Conservation (phyloP, 2,888 invertebrate species). For the Steinernema scapterisci region DNA sequence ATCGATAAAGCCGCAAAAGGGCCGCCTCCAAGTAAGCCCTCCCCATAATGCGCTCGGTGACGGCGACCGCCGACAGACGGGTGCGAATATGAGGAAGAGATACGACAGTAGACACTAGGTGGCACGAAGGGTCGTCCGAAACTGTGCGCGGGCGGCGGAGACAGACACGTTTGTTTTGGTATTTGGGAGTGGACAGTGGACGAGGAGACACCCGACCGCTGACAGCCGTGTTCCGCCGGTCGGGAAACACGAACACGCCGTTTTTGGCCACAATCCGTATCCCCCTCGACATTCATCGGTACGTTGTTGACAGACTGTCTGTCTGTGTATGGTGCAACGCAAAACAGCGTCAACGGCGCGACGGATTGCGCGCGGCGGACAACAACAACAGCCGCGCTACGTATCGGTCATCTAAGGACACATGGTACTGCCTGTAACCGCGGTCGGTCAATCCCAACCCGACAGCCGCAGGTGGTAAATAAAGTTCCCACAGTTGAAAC, state of each 20-base stretch:
- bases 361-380: neutral
- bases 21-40: slow-evolving; percentile 31
- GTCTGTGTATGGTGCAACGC: slow-evolving; percentile 7
- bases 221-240: neutral
- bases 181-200: neutral
- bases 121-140: slow-evolving; percentile 16
- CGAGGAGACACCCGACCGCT: too few relatives aligned
- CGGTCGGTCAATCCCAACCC: slow-evolving; percentile 7
- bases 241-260: neutral
- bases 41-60: neutral
- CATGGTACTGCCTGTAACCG: slow-evolving; percentile 26
- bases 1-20: slow-evolving; percentile 20
- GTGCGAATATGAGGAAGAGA: neutral
- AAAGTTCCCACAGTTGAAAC: neutral
- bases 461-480: slow-evolving; percentile 8
- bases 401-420: slow-evolving; percentile 28
- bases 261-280: too few relatives aligned
- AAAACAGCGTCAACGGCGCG: slow-evolving; percentile 3
- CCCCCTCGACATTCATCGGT: too few relatives aligned
- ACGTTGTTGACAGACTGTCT: neutral
- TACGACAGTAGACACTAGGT: slow-evolving; percentile 25
- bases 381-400: slow-evolving; percentile 21
- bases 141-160: neutral
- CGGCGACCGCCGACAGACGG: slow-evolving; percentile 11
- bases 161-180: slow-evolving; percentile 9